Percentiles rank a stretch among this genome's conserved stretches.
Conservation (phyloP, 2,888 invertebrate species). For the Leistus spinibarbis region DNA sequence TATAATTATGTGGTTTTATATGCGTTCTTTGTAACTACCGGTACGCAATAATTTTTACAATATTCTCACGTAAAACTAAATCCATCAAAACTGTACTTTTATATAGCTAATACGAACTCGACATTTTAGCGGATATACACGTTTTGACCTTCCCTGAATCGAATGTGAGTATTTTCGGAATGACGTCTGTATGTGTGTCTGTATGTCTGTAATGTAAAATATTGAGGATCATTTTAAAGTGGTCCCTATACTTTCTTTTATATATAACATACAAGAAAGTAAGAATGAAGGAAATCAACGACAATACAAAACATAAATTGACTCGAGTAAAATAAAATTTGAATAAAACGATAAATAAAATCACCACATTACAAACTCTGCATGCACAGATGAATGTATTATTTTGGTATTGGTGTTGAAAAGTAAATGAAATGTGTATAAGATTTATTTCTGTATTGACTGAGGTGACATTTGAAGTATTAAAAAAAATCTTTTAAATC, state of each 20-base stretch:
- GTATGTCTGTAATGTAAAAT: no score
- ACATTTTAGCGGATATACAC: background rate
- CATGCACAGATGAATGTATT: background rate
- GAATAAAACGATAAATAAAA: background rate
- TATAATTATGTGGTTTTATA: slow-evolving; percentile 11
- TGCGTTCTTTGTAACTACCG: background rate
- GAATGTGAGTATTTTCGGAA: no score
- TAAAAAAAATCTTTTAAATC: background rate
- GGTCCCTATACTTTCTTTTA: no score
- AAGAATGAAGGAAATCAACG: no score
- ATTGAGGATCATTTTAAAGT: no score
- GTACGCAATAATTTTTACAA: slow-evolving; percentile 9
- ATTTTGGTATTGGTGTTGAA: background rate
- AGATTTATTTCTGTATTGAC: background rate
- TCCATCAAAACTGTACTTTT: background rate
- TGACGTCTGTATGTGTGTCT: no score
- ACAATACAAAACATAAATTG: no score
- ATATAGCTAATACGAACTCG: no score
- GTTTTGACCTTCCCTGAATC: background rate
- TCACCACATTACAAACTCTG: background rate
- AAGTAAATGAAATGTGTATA: background rate
- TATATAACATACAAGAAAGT: no score
- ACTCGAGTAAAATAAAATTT: background rate
- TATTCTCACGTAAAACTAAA: background rate
- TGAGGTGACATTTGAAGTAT: background rate